Conservation (phyloP, 2,888 invertebrate genomes). For the Argyresthia goedartella region DNA sequence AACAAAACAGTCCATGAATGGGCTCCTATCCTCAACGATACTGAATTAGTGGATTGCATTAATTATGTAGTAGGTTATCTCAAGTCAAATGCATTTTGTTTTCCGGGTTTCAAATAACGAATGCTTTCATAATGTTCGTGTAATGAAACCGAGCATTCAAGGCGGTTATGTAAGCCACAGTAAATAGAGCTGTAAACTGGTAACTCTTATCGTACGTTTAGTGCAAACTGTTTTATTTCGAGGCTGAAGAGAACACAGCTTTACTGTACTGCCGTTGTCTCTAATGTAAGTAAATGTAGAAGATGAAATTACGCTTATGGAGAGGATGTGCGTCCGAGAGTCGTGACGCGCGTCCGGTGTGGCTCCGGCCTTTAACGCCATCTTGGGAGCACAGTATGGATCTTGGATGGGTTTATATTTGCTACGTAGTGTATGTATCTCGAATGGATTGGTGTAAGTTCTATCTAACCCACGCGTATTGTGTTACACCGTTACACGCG, state of each 20-base stretch:
- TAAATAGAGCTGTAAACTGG: constrained; percentile 21
- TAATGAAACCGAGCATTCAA: constrained; percentile 28
- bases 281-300: constrained; percentile 29
- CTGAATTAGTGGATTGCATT: neutral
- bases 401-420: too few species aligned
- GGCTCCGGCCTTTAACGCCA: constrained; percentile 22
- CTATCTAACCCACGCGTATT: too few species aligned
- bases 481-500: too few species aligned
- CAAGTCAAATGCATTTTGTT: constrained; percentile 12
- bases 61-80: too few species aligned
- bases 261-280: constrained; percentile 27
- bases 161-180: constrained; percentile 31
- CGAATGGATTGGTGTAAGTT: too few species aligned
- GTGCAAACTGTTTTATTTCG: constrained; percentile 29
- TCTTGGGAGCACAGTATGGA: constrained; percentile 27
- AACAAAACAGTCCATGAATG: too few species aligned
- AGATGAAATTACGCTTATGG: constrained; percentile 42
- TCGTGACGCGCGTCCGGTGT: constrained; percentile 46
- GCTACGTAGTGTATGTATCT: too few species aligned
- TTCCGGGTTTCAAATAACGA: constrained; percentile 16
- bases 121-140: neutral
- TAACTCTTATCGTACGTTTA: constrained; percentile 1
- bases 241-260: constrained; percentile 21
- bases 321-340: constrained; percentile 56
- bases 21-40: too few species aligned